These are phyloP conservation scores for Chanos chanos DNA, from an alignment of 2,797 vertebrate species.

Conservation along the genomic window DNA sequence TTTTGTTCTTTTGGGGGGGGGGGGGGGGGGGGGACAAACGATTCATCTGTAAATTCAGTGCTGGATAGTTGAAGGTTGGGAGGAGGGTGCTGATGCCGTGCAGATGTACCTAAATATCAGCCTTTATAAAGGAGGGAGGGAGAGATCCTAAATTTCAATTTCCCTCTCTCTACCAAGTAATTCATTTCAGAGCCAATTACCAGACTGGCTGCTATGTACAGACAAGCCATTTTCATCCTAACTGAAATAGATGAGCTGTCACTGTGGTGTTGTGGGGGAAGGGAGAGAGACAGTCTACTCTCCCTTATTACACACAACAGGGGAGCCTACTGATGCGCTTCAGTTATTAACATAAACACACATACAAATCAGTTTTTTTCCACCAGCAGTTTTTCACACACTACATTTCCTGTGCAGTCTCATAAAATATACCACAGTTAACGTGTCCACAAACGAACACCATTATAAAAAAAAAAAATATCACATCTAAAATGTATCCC, in stretches of 20 bases:
- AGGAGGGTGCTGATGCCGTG: conserved; percentile 19
- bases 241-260: conserved; percentile 11
- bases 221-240: conserved; percentile 8
- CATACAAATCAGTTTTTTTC: too few relatives aligned
- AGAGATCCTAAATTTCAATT: conserved; percentile 35
- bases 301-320: background rate
- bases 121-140: conserved; percentile 15
- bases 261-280: background rate
- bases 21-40: background rate
- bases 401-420: too few relatives aligned
- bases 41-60: conserved; percentile 19
- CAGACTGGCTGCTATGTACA: conserved; percentile 45
- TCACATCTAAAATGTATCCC: too few relatives aligned
- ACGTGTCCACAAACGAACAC: too few relatives aligned
- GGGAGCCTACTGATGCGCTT: background rate
- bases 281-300: background rate
- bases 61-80: conserved; percentile 8
- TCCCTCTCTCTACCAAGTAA: conserved; percentile 64
- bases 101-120: conserved; percentile 32
- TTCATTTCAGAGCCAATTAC: conserved; percentile 74
- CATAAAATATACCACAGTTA: too few relatives aligned
- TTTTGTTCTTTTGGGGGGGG: background rate
- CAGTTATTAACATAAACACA: background rate
- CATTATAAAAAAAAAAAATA: too few relatives aligned
- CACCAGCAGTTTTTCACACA: too few relatives aligned